phyloP scores from a whole-genome alignment of 1,140 invertebrate species.

The Trinorchestia longiramus region DNA sequence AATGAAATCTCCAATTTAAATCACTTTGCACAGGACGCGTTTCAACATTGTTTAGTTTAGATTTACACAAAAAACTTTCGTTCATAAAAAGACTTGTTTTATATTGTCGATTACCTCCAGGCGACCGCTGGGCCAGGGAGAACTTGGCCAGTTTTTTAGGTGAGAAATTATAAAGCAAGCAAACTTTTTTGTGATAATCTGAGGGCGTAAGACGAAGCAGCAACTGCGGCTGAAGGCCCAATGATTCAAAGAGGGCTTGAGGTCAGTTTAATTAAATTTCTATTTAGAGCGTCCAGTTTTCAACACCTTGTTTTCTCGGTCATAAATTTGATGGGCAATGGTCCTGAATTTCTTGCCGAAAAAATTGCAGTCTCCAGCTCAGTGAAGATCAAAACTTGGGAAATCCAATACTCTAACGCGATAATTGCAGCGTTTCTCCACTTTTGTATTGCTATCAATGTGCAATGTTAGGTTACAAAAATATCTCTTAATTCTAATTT shows the following conservation, averaged over 20 bases:
- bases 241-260: not conserved
- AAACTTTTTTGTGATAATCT: not conserved
- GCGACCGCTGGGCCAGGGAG: not conserved
- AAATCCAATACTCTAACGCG: too few species aligned
- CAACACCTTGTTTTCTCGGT: not conserved
- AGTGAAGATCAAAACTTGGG: too few species aligned
- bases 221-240: not conserved
- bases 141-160: not conserved
- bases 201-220: not conserved
- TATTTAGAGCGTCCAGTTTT: not conserved
- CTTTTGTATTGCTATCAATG: not conserved
- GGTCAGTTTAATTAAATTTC: slow-evolving; percentile 3
- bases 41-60: not conserved
- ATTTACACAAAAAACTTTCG: not conserved
- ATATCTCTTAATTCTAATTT: too few species aligned
- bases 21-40: not conserved
- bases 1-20: not conserved
- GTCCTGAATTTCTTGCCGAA: not conserved
- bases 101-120: not conserved
- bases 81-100: not conserved
- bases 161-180: slow-evolving; percentile 35
- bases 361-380: not conserved
- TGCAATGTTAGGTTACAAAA: not conserved
- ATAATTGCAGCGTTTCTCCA: not conserved
- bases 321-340: not conserved